phyloP scores from a whole-genome alignment of 2,888 invertebrate genomes.

The Thyatira batis region DNA sequence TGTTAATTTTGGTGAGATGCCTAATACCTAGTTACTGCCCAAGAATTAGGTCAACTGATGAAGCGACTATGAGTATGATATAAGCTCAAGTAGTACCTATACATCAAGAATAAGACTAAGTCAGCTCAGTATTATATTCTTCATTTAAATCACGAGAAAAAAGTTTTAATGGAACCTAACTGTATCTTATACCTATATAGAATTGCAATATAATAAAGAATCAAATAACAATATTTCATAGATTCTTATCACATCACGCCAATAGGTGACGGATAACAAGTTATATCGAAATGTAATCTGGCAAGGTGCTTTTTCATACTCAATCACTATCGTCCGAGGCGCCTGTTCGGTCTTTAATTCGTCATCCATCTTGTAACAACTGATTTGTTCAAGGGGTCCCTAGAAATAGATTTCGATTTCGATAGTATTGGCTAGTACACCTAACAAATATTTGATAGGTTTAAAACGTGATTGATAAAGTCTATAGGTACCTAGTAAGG shows the following conservation, averaged over 20 bases:
- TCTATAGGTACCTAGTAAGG: too few species aligned
- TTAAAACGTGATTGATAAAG: too few species aligned
- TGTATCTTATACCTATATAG: background rate
- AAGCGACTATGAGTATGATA: too few species aligned
- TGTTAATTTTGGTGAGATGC: too few species aligned
- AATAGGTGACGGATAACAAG: conserved; percentile 47
- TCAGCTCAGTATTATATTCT: too few species aligned
- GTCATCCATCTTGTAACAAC: conserved; percentile 72
- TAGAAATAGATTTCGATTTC: conserved; percentile 32
- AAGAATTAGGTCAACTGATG: too few species aligned
- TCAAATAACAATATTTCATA: conserved; percentile 20
- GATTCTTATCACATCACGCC: conserved; percentile 37
- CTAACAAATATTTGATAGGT: background rate
- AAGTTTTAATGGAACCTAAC: too few species aligned
- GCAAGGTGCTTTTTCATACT: conserved; percentile 73
- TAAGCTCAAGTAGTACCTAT: too few species aligned
- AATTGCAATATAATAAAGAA: conserved; percentile 7
- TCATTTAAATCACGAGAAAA: too few species aligned
- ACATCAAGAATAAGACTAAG: too few species aligned
- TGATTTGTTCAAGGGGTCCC: conserved; percentile 40
- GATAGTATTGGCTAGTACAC: background rate
- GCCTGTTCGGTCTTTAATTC: conserved; percentile 62
- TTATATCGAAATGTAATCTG: conserved; percentile 59
- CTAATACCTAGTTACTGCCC: too few species aligned
- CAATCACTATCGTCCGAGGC: conserved; percentile 59